Percentiles rank a stretch among this genome's conserved stretches.
Conservation (phyloP, 1,140 invertebrate genomes). For the Leptonema lineaticorne region DNA sequence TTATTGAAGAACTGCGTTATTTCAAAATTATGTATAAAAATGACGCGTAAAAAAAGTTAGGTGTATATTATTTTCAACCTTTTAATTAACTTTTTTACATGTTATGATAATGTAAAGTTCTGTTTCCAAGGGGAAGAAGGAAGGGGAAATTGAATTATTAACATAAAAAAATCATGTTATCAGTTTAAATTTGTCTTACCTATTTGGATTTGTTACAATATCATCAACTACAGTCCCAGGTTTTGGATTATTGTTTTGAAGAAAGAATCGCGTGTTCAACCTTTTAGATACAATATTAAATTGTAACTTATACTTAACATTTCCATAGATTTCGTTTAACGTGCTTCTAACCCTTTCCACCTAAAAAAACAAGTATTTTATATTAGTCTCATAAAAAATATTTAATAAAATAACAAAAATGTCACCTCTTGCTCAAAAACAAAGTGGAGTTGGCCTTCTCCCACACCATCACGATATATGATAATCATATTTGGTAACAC, state of each 20-base stretch:
- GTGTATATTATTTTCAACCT: too few species aligned
- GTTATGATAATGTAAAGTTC: too few species aligned
- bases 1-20: too few species aligned
- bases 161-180: too few species aligned
- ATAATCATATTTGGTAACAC: conserved; percentile 61
- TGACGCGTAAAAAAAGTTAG: too few species aligned
- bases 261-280: conserved; percentile 70
- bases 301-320: conserved; percentile 58
- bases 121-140: too few species aligned
- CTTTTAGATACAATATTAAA: conserved; percentile 75
- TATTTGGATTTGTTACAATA: conserved; percentile 76
- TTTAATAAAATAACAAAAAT: not conserved
- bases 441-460: conserved; percentile 78
- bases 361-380: conserved; percentile 41
- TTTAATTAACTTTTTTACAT: too few species aligned
- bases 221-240: conserved; percentile 88
- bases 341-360: conserved; percentile 55
- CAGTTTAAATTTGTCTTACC: conserved; percentile 53
- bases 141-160: too few species aligned
- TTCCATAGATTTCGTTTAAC: conserved; percentile 56
- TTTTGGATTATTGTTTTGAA: conserved; percentile 65
- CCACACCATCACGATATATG: conserved; percentile 79
- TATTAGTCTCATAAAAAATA: not conserved
- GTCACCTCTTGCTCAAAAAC: conserved; percentile 65
- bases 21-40: too few species aligned